Percentiles rank a stretch among this genome's conserved stretches.
Conservation (phyloP, 2,113 vertebrate species). For the Smithornis capensis region DNA sequence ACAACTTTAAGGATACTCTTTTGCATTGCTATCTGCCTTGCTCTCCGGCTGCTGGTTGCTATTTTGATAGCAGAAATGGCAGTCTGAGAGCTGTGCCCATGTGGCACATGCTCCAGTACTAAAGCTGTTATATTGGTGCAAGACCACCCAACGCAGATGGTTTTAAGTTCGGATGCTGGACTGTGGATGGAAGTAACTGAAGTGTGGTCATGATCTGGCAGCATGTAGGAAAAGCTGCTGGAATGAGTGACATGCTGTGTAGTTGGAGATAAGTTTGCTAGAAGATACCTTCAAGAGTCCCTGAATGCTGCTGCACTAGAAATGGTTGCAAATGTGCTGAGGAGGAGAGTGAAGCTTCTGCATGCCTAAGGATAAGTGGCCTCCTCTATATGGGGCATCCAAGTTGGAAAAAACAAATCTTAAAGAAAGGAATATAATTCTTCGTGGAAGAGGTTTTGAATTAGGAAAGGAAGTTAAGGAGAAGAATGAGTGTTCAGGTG, state of each 20-base stretch:
- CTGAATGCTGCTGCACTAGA: neutral
- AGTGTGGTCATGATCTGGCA: accelerated
- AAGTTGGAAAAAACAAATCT: neutral
- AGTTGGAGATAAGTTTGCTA: neutral
- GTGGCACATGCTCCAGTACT: accelerated
- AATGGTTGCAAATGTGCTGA: neutral
- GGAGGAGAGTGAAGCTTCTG: neutral
- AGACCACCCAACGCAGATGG: neutral
- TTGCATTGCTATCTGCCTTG: neutral
- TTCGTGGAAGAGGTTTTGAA: neutral
- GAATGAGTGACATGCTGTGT: neutral
- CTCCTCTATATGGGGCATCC: neutral
- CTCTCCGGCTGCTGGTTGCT: neutral
- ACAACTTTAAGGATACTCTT: neutral
- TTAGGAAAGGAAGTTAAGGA: neutral
- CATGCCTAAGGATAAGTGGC: neutral
- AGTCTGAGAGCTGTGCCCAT: neutral
- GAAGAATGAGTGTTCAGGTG: neutral
- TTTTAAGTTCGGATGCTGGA: neutral
- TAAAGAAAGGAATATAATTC: neutral
- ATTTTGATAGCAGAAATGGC: neutral
- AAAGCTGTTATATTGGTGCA: neutral
- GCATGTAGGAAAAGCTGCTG: neutral
- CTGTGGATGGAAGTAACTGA: neutral
- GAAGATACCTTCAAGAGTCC: neutral